Evolutionary conservation across 2,113 vertebrate species (phyloP).

Genomic region (Myodes glareolus): DNA sequence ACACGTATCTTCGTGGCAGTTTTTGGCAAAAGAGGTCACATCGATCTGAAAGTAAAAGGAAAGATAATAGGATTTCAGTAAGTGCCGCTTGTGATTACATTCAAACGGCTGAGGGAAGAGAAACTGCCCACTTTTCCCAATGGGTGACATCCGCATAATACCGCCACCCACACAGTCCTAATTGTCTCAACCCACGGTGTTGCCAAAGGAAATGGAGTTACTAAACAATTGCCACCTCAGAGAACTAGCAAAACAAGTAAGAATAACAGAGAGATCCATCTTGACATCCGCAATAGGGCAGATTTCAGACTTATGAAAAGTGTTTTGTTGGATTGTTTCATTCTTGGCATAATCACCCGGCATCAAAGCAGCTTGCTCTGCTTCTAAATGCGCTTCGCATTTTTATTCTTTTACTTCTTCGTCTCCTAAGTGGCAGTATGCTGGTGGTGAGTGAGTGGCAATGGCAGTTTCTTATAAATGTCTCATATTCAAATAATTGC

Average conservation of each 20-base stretch:
- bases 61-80: slow-evolving; percentile 37
- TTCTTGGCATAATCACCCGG: neutral
- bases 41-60: slow-evolving; percentile 90
- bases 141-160: neutral
- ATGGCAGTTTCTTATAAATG: neutral
- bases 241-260: slow-evolving; percentile 20
- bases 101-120: slow-evolving; percentile 34
- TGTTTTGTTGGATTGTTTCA: neutral
- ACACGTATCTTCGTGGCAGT: slow-evolving; percentile 97
- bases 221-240: neutral
- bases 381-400: neutral
- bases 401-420: neutral
- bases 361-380: neutral
- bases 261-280: neutral
- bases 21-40: slow-evolving; percentile 98
- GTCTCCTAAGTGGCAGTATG: neutral
- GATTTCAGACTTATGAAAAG: neutral
- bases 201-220: neutral
- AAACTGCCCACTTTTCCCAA: neutral
- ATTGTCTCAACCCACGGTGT: neutral
- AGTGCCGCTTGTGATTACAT: slow-evolving; percentile 42
- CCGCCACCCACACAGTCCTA: slow-evolving; percentile 21
- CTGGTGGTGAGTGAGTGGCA: neutral
- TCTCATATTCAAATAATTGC: neutral
- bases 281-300: neutral